Conservation (phyloP, 2,113 vertebrate species). For the Rissa tridactyla region DNA sequence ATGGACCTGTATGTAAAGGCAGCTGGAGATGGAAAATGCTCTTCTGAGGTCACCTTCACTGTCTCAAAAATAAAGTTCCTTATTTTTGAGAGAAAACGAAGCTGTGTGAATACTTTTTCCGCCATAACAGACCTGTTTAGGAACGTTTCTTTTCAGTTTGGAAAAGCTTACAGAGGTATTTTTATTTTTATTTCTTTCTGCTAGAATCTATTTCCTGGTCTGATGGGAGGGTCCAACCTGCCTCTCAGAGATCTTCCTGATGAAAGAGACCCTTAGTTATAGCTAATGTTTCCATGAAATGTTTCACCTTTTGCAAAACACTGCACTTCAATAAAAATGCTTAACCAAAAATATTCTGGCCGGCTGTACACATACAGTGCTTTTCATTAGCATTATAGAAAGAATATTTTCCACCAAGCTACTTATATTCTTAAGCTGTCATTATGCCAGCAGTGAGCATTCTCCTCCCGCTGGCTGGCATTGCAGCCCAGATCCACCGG, state of each 20-base stretch:
- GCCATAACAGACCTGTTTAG: background rate
- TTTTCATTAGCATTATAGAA: background rate
- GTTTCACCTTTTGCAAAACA: background rate
- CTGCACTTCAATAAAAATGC: background rate
- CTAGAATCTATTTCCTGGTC: background rate
- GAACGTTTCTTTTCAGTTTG: background rate
- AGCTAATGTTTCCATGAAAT: background rate
- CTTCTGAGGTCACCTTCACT: background rate
- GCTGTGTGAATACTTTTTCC: background rate
- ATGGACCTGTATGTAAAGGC: background rate
- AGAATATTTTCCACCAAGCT: background rate
- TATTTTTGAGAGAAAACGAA: background rate
- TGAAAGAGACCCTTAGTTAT: background rate
- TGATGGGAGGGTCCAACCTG: background rate
- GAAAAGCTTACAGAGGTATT: background rate
- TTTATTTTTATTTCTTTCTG: background rate
- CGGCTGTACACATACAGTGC: background rate
- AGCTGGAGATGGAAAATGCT: background rate
- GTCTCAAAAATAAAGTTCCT: background rate
- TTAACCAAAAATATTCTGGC: background rate
- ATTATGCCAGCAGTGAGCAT: background rate
- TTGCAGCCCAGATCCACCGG: background rate
- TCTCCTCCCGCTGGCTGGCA: background rate
- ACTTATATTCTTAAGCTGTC: background rate
- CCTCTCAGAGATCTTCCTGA: background rate